Conservation (phyloP, 2,888 invertebrate species). For the Galerucella pusilla region DNA sequence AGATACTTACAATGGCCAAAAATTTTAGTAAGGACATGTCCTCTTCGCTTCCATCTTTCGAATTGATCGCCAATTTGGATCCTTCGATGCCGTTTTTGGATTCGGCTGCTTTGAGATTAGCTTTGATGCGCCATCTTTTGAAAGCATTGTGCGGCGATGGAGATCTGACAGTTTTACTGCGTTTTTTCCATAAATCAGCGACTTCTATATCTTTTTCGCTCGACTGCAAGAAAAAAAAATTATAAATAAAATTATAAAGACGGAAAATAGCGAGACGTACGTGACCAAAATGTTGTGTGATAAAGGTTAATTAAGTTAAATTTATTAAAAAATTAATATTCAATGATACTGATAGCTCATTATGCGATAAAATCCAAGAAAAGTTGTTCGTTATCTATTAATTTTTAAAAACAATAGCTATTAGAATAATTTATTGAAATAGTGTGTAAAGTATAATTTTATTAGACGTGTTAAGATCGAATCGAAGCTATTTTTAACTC, state of each 20-base stretch:
- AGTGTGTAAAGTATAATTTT: constrained; percentile 3
- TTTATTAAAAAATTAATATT: neutral
- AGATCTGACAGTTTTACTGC: constrained; percentile 54
- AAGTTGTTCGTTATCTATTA: neutral
- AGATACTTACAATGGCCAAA: constrained; percentile 80
- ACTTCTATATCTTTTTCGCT: constrained; percentile 63
- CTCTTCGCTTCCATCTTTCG: constrained; percentile 57
- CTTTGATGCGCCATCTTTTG: constrained; percentile 61
- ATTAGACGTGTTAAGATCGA: neutral
- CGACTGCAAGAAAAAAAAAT: constrained; percentile 58
- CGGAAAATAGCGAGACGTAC: no score
- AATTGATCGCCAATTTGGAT: constrained; percentile 41
- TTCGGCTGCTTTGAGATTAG: constrained; percentile 51
- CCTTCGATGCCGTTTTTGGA: constrained; percentile 51
- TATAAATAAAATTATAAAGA: neutral
- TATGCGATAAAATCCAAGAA: neutral
- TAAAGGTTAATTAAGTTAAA: neutral
- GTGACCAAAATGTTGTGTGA: neutral
- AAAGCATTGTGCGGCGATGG: constrained; percentile 61
- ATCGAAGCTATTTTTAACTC: neutral
- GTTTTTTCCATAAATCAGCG: constrained; percentile 61
- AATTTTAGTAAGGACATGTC: constrained; percentile 75
- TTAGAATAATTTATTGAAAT: constrained; percentile 4
- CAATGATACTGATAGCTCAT: neutral
- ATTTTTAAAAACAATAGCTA: neutral